Base-by-base conservation (phyloP, 2,888 invertebrate genomes). In the Caprella mutica region DNA sequence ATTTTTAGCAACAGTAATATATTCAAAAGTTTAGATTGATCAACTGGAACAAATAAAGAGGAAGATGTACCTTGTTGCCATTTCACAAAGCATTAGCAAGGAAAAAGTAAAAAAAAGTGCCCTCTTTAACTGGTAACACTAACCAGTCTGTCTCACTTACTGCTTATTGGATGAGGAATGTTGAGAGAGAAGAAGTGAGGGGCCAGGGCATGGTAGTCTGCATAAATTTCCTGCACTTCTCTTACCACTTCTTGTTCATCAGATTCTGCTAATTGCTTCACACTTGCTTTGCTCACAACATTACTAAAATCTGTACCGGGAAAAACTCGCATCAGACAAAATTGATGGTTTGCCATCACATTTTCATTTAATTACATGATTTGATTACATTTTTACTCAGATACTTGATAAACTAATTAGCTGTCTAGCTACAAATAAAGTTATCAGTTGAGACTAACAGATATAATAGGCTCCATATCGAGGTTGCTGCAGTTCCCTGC, bases 161-260 rank as follows among this genome's bases (percentile, higher is more conserved):
- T 81, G 69, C 79, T 77, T 68, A 84, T 77, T 68, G 85, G 85
- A 24, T 78, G 55, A 33, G 68, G 67, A 55, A 76, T 72, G 67
- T 77, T 77, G 38, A 78, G 69, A 14, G 77, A 73, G 76, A 93
- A 94, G 66, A 96, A 76, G 75, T 96, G 92, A 12, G 91, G 84
- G 72, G 86, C 88, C 5, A 97, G 83, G 5, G 96, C 89, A 61
- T 97, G 78, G 73, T 85, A 96, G 76, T 99, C 98, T 2, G 89
- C 92, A 73, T 94, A 98, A 69, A 91, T 84, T 75, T 99, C 98
- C 72, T 94, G 87, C 0, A 97, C 85, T 76, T 96, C 96, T 65
- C 93, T 77, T 14, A 98, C 97, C 0, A 90, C 85, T 77, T 99
- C 98, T 72, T 93, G 91, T 73, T 97, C 96, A 74, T 99, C 98